phyloP scores from a whole-genome alignment of 2,113 vertebrate genomes.

The Labeo catla region DNA sequence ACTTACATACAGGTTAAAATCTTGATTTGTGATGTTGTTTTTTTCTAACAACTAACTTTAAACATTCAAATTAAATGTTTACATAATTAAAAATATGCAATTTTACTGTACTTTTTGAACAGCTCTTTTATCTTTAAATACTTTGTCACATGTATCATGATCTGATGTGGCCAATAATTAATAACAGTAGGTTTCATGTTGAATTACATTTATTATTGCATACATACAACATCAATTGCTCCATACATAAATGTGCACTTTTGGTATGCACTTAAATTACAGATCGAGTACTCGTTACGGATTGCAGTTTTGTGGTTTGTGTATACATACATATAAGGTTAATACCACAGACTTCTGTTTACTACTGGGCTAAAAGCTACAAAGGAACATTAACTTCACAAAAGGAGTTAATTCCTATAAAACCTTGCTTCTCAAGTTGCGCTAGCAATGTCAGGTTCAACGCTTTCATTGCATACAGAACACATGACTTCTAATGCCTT shows the following conservation, averaged over 20 bases:
- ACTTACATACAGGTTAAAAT: too few relatives aligned
- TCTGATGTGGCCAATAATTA: not conserved
- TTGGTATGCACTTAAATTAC: constrained; percentile 73
- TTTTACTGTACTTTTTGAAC: not conserved
- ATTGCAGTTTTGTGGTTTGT: constrained; percentile 69
- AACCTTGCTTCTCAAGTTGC: constrained; percentile 69
- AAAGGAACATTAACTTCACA: constrained; percentile 73
- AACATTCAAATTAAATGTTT: not conserved
- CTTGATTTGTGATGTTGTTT: not conserved
- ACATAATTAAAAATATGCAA: too few relatives aligned
- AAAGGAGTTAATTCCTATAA: constrained; percentile 72
- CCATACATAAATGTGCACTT: constrained; percentile 76
- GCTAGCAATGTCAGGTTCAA: constrained; percentile 59
- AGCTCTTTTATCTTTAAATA: not conserved
- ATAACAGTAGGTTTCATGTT: constrained; percentile 15
- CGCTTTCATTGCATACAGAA: constrained; percentile 67
- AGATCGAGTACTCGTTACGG: constrained; percentile 70
- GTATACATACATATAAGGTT: constrained; percentile 73
- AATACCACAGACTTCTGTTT: constrained; percentile 72
- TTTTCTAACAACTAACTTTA: not conserved
- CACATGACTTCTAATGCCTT: constrained; percentile 63
- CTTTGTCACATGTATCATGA: not conserved
- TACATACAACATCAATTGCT: constrained; percentile 81
- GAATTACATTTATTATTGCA: constrained; percentile 81
- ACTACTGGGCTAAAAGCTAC: constrained; percentile 73